phyloP scores from a whole-genome alignment of 2,888 invertebrate species.

The Pachymerium ferrugineum region DNA sequence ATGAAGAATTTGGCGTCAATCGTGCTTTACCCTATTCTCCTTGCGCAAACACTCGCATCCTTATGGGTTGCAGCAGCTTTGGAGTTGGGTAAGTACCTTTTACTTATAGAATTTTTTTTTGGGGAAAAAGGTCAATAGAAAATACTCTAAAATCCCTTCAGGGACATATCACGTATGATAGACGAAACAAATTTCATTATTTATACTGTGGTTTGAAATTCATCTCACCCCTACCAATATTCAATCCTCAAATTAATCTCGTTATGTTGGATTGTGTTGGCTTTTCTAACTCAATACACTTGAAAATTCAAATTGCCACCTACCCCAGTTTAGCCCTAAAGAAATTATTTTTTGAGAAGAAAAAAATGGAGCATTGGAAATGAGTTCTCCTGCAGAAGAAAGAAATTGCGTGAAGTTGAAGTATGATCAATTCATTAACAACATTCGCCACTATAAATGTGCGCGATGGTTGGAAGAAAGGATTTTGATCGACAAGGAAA shows the following conservation, averaged over 20 bases:
- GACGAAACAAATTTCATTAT: not conserved
- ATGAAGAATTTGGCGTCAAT: not conserved
- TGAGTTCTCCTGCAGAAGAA: no score
- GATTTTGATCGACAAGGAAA: no score
- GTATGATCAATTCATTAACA: no score
- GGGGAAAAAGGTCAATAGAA: not conserved
- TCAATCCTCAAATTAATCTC: not conserved
- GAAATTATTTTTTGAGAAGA: not conserved
- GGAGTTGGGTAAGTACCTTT: not conserved
- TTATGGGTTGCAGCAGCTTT: not conserved
- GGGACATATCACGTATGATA: not conserved
- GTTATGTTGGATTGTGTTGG: constrained; percentile 13
- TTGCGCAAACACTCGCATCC: not conserved
- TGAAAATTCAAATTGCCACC: constrained; percentile 1
- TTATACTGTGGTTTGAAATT: constrained; percentile 13
- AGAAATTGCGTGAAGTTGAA: no score
- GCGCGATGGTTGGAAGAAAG: no score
- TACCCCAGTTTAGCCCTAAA: not conserved
- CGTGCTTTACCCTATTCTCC: not conserved
- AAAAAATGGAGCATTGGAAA: not conserved
- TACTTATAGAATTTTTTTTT: not conserved
- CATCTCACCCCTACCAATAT: not conserved
- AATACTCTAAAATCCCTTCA: not conserved
- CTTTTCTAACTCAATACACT: constrained; percentile 9
- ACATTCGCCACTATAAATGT: no score